These are phyloP conservation scores for Microtus montanus DNA, from an alignment of 2,113 vertebrate species.

Conservation along the genomic window DNA sequence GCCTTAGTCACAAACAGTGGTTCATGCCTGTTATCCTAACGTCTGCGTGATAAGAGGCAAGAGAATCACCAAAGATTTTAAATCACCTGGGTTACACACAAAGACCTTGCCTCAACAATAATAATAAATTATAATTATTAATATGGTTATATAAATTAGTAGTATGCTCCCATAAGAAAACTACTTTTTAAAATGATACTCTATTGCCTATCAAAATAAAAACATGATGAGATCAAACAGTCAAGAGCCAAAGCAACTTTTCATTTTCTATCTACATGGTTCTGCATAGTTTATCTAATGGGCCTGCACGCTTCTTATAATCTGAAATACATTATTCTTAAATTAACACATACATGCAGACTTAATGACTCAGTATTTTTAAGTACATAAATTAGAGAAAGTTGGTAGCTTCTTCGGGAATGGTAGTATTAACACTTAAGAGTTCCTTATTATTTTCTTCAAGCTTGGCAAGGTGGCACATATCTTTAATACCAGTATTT, in stretches of 20 bases:
- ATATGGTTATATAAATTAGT: not conserved
- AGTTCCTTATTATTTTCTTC: not conserved
- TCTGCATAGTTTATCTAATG: not conserved
- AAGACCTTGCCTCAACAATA: not conserved
- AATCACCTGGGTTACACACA: not conserved
- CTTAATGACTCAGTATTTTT: not conserved
- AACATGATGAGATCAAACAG: slow-evolving; percentile 1
- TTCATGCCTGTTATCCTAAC: not conserved
- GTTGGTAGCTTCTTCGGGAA: not conserved
- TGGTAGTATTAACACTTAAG: not conserved
- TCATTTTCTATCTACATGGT: not conserved
- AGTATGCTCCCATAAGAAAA: not conserved
- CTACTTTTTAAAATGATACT: not conserved
- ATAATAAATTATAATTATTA: not conserved
- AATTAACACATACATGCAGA: not conserved
- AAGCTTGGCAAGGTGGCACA: not conserved
- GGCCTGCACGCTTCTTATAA: not conserved
- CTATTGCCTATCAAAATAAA: not conserved
- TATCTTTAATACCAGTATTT: not conserved
- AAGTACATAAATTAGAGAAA: slow-evolving; percentile 24
- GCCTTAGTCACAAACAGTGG: not conserved
- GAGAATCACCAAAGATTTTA: not conserved
- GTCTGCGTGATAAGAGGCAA: not conserved
- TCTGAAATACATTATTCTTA: slow-evolving; percentile 13
- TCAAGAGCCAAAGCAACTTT: not conserved